Conservation (phyloP, 2,888 invertebrate species). For the Branchellion lobata region DNA sequence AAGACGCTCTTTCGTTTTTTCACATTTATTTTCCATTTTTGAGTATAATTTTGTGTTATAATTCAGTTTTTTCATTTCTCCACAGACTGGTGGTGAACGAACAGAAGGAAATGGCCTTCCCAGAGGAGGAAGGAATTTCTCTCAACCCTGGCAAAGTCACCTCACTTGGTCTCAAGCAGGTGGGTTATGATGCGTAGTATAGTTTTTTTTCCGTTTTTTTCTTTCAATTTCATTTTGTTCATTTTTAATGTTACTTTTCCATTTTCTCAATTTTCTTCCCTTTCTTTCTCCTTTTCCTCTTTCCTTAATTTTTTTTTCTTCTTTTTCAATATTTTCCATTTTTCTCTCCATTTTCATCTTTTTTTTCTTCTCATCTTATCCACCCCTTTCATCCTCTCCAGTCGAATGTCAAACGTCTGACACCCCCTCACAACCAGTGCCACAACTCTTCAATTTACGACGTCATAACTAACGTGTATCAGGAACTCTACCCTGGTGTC, state of each 20-base stretch:
- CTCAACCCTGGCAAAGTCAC: slow-evolving; percentile 44
- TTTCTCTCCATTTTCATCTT: neutral
- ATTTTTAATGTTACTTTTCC: neutral
- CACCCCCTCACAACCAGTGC: slow-evolving; percentile 15
- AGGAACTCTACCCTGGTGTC: slow-evolving; percentile 36
- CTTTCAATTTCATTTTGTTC: neutral
- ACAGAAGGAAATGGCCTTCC: slow-evolving; percentile 36
- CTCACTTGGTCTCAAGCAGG: slow-evolving; percentile 42
- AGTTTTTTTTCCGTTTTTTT: neutral
- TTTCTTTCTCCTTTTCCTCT: no score
- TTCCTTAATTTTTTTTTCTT: no score
- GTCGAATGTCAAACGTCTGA: slow-evolving; percentile 31
- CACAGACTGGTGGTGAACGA: slow-evolving; percentile 30
- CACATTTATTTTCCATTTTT: no score
- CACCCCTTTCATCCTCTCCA: neutral
- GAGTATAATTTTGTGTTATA: no score
- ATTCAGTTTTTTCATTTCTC: neutral
- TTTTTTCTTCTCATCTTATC: neutral
- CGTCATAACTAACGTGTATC: slow-evolving; percentile 26
- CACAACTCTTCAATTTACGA: slow-evolving; percentile 16
- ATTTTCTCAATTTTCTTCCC: no score
- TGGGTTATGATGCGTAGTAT: neutral
- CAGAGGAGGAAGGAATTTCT: slow-evolving; percentile 42
- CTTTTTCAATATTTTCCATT: no score
- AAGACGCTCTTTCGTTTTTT: no score